Percentiles rank a stretch among this genome's conserved stretches.
Conservation (phyloP, 2,797 vertebrate genomes). For the Galaxias olidus region DNA sequence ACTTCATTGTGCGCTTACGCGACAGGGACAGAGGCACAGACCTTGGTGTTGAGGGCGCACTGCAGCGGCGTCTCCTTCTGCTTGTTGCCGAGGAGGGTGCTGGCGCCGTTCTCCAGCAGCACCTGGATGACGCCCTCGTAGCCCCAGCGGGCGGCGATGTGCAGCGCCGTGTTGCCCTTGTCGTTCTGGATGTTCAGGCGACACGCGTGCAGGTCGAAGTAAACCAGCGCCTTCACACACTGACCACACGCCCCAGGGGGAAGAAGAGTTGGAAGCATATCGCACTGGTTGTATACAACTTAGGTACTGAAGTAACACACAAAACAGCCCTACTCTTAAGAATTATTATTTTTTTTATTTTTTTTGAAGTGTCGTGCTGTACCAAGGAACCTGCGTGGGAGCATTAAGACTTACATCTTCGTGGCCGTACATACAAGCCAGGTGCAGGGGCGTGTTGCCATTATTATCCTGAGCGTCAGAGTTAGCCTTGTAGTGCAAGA, state of each 20-base stretch:
- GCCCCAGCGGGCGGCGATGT: constrained; percentile 93
- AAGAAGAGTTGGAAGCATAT: not conserved
- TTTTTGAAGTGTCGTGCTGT: too few species aligned
- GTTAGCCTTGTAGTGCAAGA: constrained; percentile 91
- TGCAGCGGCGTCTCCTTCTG: constrained; percentile 84
- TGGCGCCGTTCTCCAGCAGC: constrained; percentile 90
- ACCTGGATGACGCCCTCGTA: constrained; percentile 93
- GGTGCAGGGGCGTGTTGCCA: constrained; percentile 90
- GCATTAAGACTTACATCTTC: constrained; percentile 86
- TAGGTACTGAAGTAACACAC: too few species aligned
- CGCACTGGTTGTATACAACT: too few species aligned
- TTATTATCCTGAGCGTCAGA: constrained; percentile 89
- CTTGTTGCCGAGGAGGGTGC: constrained; percentile 79
- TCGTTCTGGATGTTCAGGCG: constrained; percentile 88
- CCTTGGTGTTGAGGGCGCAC: constrained; percentile 94
- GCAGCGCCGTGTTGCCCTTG: constrained; percentile 92
- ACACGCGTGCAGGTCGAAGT: constrained; percentile 87
- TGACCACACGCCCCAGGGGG: constrained; percentile 48
- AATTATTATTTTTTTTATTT: too few species aligned
- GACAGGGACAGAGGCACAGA: constrained; percentile 44
- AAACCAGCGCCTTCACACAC: constrained; percentile 97
- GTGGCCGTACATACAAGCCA: constrained; percentile 93
- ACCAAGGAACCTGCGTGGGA: too few species aligned
- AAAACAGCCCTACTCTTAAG: too few species aligned
- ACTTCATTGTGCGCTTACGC: not conserved